Base-by-base conservation (phyloP, 2,888 invertebrate genomes). In the Tetrapedia diversipes region DNA sequence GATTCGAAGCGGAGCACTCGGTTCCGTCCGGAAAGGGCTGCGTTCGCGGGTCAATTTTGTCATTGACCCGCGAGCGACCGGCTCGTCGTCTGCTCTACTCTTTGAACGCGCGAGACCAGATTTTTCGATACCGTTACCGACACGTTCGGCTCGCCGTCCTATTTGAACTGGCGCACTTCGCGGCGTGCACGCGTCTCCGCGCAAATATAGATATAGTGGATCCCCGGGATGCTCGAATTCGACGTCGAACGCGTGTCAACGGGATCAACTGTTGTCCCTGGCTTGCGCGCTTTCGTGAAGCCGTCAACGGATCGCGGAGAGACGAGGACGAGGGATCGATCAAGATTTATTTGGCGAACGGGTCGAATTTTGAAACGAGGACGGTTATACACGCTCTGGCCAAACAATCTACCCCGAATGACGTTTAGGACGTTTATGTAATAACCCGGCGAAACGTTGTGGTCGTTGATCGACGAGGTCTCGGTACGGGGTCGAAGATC, bases 401-500 rank as follows among this genome's bases (percentile, higher is more conserved):
- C 11, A 34, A 65, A 47, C 14, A 10, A 24, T 74, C 43, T 27
- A 32, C 64, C 29, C 24, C 41, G 56, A 70, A 63, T 76, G 76
- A 76, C 60, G 64, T 77, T 54, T 60, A 54, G 64, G 64, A 76
- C 76, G 39, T 75, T 76, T 76, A 69, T 39, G 37, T 76, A 65
- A 77, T 59, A 54, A 64, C 10, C 32, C 16, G 51, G 37, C 39
- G 41, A 37, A 61, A 39, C 29, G 19, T 2, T 7, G 3, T 27
- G 34, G 22, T 19, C 16, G 32, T 27, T 41, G 65, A 61, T 66
- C 45, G 49, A 27, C 45, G 32, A 37, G 32, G 22, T 57, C 32
- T 34, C 64, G 41, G 43, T 59, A 22, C n/a, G 24, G 39, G 63
- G 56, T 70, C 69, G 51, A 70, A 65, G 70, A 45, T 78, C 61